phyloP scores from a whole-genome alignment of 2,113 vertebrate genomes.

The Hemiscyllium ocellatum region DNA sequence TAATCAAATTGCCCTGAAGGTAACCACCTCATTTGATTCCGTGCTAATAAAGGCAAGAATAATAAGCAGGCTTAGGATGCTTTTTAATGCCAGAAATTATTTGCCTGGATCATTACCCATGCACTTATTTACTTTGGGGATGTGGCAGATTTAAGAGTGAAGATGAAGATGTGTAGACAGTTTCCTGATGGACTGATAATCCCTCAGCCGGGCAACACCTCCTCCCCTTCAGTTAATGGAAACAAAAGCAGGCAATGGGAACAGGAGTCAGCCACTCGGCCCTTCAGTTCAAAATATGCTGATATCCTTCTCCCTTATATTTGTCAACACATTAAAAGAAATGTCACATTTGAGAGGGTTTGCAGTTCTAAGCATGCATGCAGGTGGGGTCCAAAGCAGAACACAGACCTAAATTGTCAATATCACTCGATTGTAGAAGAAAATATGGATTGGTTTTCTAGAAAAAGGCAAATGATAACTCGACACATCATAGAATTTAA shows the following conservation, averaged over 20 bases:
- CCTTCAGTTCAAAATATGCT: neutral
- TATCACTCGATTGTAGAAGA: too few relatives aligned
- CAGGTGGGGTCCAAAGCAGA: neutral
- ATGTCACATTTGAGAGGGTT: neutral
- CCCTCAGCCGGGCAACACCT: neutral
- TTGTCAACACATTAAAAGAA: neutral
- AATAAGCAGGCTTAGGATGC: conserved; percentile 34
- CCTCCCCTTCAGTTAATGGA: neutral
- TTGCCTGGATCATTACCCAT: conserved; percentile 24
- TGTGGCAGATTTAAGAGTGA: neutral
- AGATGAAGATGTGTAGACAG: neutral
- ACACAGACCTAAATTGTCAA: too few relatives aligned
- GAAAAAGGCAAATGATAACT: neutral
- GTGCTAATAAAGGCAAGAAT: conserved; percentile 41
- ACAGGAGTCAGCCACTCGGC: too few relatives aligned
- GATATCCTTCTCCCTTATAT: neutral
- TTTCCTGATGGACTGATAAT: neutral
- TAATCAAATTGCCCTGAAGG: conserved; percentile 46
- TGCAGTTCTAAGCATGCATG: neutral
- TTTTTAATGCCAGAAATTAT: conserved; percentile 26
- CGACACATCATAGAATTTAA: too few relatives aligned
- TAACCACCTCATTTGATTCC: conserved; percentile 45
- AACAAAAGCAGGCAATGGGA: neutral
- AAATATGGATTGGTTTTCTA: neutral
- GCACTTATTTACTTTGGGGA: conserved; percentile 12